Base-by-base conservation (phyloP, 2,888 invertebrate genomes). In the Congeria kusceri region DNA sequence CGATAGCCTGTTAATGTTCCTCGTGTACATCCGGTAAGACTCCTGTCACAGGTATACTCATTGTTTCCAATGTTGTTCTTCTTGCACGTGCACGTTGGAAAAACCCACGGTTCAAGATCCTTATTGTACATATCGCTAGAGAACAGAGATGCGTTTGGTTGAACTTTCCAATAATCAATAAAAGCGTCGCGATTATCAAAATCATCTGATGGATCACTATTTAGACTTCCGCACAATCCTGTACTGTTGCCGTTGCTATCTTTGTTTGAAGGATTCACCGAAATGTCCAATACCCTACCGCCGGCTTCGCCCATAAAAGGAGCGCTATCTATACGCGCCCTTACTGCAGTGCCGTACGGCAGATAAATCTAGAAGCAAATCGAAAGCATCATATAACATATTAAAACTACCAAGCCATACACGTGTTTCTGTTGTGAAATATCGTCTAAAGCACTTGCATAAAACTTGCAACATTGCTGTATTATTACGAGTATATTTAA, bases 311-410 rank as follows among this genome's bases (percentile, higher is more conserved):
- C 74, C 56, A 57, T 67, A 18, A 29, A 67, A 20, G 75, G 75
- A 29, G 53, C 56, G 32, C 39, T 75, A 28, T 75, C 75, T 25
- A 75, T 75, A 44, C 75, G 29, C 7, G 58, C 68, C 27, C 68
- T 44, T n/a, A 75, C 57, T 11, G 68, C 75, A 32, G 68, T 75
- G 11, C 75, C 75, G 27, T 63, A 75, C 20, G 75, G 75, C 15
- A 75, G 63, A 47, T 75, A 75, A 27, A 75, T 64, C 75, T 75
- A n/a, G 9, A 63, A 56, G 11, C 7, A 1, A 9, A 39, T 13
- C 39, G 39, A 39, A 39, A 39, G 1, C 13, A 1, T 39, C 39
- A 11, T 13, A 13, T 39, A 39, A 15, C 39, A 39, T 39, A 7
- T 1, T 13, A 39, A 7, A 1, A 39, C 9, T n/a, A n/a, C n/a